A percentile compares a stretch with the other conserved stretches of the same genome.
phyloP scores from a whole-genome alignment of 2,888 invertebrate species.

The Cerastis rubricosa region DNA sequence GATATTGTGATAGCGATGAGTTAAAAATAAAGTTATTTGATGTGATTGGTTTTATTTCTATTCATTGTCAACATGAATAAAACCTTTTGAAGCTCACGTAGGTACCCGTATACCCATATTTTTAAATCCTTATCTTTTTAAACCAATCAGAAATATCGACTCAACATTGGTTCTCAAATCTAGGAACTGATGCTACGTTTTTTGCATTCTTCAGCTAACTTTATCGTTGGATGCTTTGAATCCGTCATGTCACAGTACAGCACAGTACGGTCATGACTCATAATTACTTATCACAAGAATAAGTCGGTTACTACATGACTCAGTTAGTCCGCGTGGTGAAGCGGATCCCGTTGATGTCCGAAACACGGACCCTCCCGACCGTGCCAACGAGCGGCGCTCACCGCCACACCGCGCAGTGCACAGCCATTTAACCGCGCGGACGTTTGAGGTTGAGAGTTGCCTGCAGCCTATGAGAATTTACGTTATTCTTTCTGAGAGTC shows the following conservation, averaged over 20 bases:
- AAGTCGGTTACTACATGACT: not conserved
- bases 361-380: not conserved
- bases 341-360: not conserved
- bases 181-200: not conserved
- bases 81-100: not conserved
- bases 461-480: not conserved
- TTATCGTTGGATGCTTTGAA: not conserved
- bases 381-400: not conserved
- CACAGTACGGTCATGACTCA: not conserved
- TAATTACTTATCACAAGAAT: not conserved
- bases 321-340: not conserved
- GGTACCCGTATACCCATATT: too few species aligned
- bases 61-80: not conserved
- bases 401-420: too few species aligned
- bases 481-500: not conserved
- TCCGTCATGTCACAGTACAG: too few species aligned
- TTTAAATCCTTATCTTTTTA: not conserved
- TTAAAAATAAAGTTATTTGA: slow-evolving; percentile 12
- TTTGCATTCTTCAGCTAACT: not conserved
- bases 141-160: not conserved
- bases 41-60: slow-evolving; percentile 9
- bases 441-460: not conserved
- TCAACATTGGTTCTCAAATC: not conserved
- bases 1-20: not conserved
- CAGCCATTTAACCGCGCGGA: too few species aligned